phyloP scores from a whole-genome alignment of 2,888 invertebrate genomes.

The Dasypolia templi region DNA sequence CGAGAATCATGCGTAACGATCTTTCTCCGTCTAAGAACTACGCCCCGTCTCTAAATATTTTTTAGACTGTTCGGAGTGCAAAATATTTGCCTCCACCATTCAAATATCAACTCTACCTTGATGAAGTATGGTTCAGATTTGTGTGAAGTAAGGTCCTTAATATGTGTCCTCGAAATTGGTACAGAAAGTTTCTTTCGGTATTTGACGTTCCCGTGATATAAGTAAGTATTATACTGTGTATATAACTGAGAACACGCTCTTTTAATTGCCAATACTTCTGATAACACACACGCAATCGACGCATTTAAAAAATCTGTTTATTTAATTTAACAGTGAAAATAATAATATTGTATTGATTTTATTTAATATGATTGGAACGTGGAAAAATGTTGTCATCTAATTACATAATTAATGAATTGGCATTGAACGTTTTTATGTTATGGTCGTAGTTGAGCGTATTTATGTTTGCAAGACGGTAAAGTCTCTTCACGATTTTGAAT shows the following conservation, averaged over 20 bases:
- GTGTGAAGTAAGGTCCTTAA: conserved; percentile 26
- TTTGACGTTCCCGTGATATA: conserved; percentile 71
- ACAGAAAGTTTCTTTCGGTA: conserved; percentile 71
- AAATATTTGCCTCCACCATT: conserved; percentile 52
- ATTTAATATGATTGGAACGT: too few relatives aligned
- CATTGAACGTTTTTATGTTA: conserved; percentile 26
- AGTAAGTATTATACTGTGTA: conserved; percentile 51
- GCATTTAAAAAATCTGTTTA: too few relatives aligned
- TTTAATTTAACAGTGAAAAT: too few relatives aligned
- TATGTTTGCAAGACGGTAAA: conserved; percentile 1
- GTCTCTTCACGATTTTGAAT: not conserved
- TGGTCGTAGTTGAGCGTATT: conserved; percentile 14
- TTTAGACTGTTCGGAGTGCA: conserved; percentile 70
- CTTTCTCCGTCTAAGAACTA: conserved; percentile 79
- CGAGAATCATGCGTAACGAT: conserved; percentile 78
- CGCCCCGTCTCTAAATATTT: conserved; percentile 78
- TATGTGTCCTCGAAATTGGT: conserved; percentile 62
- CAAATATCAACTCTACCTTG: conserved; percentile 59
- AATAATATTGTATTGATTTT: too few relatives aligned
- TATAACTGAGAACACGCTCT: too few relatives aligned
- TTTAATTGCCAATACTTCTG: too few relatives aligned
- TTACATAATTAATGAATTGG: conserved; percentile 35
- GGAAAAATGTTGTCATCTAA: conserved; percentile 47
- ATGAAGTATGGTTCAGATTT: conserved; percentile 40
- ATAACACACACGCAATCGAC: too few relatives aligned